Percentiles rank a stretch among this genome's conserved stretches.
These are phyloP conservation scores for Scaptomyza parva DNA, from an alignment of 2,888 invertebrate genomes.

Conservation along the genomic window DNA sequence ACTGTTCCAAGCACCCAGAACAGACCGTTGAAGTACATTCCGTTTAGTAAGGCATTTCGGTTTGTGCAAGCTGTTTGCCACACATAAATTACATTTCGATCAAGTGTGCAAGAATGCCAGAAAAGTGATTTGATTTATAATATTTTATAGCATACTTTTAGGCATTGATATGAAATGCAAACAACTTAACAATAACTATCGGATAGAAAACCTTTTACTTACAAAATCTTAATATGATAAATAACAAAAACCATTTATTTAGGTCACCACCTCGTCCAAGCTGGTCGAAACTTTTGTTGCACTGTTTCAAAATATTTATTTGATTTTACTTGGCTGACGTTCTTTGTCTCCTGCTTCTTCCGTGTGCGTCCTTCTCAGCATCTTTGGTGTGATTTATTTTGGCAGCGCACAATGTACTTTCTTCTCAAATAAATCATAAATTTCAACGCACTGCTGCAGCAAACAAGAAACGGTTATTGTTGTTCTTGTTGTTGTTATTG, in stretches of 20 bases:
- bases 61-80: constrained; percentile 6
- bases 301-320: constrained; percentile 51
- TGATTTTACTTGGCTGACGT: constrained; percentile 62
- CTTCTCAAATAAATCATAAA: constrained; percentile 80
- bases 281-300: constrained; percentile 4
- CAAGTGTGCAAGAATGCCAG: neutral
- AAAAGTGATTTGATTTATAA: neutral
- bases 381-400: constrained; percentile 79
- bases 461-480: constrained; percentile 47
- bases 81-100: neutral
- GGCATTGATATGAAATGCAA: neutral
- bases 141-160: constrained; percentile 7
- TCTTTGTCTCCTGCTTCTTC: constrained; percentile 22
- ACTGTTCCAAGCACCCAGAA: constrained; percentile 32
- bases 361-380: constrained; percentile 27
- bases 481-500: neutral
- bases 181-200: neutral
- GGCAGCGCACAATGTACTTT: constrained; percentile 78
- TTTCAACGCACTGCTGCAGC: constrained; percentile 71
- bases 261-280: constrained; percentile 6
- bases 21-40: constrained; percentile 1
- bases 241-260: too few species aligned
- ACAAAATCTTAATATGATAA: too few species aligned
- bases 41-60: constrained; percentile 3
- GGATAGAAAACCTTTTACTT: neutral